Evolutionary conservation across 1,140 invertebrate species (phyloP), one percentile per base, ranked within the genome.

Genomic region (Drosophila insularis): DNA sequence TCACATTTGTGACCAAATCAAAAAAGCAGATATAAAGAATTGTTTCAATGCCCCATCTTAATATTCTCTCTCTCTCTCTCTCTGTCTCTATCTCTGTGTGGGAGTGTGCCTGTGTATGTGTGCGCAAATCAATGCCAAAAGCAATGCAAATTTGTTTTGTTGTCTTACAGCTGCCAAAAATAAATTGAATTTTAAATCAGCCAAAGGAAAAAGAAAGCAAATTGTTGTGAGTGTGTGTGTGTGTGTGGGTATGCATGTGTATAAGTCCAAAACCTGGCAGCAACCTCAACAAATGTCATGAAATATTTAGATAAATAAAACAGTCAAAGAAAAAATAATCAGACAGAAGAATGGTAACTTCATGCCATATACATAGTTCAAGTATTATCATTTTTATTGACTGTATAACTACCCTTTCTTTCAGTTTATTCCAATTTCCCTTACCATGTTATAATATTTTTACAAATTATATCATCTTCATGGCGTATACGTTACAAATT

Each of bases 141-240:
- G 66, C 69, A 87, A 87, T 81, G 79, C 79, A 81, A 79, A 87
- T 81, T 78, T 73, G 40, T 50, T 7, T 55, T 64, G 23, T 63
- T 66, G 63, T 37, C 61, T 27, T 62, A 64, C 68, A 40, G 60
- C 37, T 63, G 74, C 68, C 70, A 69, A 79, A 85, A 81, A 82
- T 81, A 86, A 86, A 86, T 87, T 79, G 82, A 86, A 86, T 86
- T 89, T 86, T 87, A 78, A 80, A 86, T 82, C 68, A 86, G 73
- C 21, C 23, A 68, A 60, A 64, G 61, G 63, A 53, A 55, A 50
- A 50, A 19, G 21, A 56, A 58, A 40, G 40, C 58, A 65, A 64
- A 72, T 31, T 21, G 17, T 50, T 46, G 43, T 17, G 43, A 2
- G 43, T 50, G 43, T 19, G 17, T 46, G 17, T 46, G 17, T 11